A percentile compares a stretch with the other conserved stretches of the same genome.
phyloP scores from a whole-genome alignment of 2,888 invertebrate genomes.

The Mesochorus sp. region DNA sequence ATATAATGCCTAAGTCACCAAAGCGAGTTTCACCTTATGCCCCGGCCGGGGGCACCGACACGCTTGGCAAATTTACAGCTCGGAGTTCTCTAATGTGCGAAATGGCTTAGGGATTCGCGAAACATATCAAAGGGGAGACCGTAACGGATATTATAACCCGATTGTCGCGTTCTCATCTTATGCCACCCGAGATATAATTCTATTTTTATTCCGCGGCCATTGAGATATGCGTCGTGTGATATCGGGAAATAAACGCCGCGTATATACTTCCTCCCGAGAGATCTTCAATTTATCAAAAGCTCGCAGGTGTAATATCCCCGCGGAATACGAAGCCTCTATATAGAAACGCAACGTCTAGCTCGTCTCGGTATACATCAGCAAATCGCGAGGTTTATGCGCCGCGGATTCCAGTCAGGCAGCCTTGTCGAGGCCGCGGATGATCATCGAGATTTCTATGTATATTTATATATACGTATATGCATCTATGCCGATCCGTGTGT shows the following conservation, averaged over 20 bases:
- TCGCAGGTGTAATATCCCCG: too few species aligned
- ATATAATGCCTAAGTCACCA: too few species aligned
- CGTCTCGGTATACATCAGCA: slow-evolving; percentile 41
- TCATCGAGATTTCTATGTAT: slow-evolving; percentile 15
- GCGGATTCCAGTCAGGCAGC: slow-evolving; percentile 57
- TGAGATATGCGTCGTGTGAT: too few species aligned
- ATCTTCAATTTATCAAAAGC: too few species aligned
- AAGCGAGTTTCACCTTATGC: slow-evolving; percentile 53
- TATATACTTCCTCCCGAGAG: too few species aligned
- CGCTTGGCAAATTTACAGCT: slow-evolving; percentile 72
- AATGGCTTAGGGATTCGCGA: slow-evolving; percentile 7
- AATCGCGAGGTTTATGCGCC: slow-evolving; percentile 1
- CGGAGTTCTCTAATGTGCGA: background rate
- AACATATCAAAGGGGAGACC: slow-evolving; percentile 27
- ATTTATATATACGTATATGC: background rate
- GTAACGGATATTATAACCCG: slow-evolving; percentile 34
- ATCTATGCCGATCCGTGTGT: slow-evolving; percentile 7
- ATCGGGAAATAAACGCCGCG: too few species aligned
- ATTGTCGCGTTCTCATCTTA: too few species aligned
- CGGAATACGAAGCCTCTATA: too few species aligned
- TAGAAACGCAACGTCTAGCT: background rate
- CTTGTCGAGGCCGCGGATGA: slow-evolving; percentile 66
- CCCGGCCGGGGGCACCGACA: slow-evolving; percentile 70
- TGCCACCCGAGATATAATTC: too few species aligned
- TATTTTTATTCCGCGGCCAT: too few species aligned